Percentiles rank a stretch among this genome's conserved stretches.
These are phyloP conservation scores for Poecilia wingei DNA, from an alignment of 2,797 vertebrate species.

Conservation along the genomic window DNA sequence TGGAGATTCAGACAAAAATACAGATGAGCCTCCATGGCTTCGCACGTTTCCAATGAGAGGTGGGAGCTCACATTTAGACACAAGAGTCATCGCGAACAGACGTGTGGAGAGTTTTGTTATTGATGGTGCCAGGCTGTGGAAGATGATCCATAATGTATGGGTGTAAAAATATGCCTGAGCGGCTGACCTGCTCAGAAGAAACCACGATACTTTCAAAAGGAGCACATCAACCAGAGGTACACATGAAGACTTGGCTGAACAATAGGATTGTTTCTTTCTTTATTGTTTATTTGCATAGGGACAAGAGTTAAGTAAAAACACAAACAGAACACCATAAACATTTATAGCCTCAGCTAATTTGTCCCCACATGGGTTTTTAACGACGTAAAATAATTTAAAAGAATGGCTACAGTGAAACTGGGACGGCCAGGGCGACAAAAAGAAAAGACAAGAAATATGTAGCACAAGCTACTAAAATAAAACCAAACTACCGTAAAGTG, in stretches of 20 bases:
- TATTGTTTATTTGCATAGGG: too few species aligned
- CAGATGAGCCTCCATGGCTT: slow-evolving; percentile 69
- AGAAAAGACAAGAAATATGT: slow-evolving; percentile 43
- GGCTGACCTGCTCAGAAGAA: slow-evolving; percentile 23
- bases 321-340: too few species aligned
- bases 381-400: background rate
- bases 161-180: slow-evolving; percentile 36
- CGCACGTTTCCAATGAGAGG: slow-evolving; percentile 60
- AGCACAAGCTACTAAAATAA: slow-evolving; percentile 31
- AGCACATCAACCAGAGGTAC: slow-evolving; percentile 35
- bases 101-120: slow-evolving; percentile 28
- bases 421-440: slow-evolving; percentile 26
- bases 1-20: slow-evolving; percentile 72
- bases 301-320: too few species aligned
- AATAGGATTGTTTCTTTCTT: slow-evolving; percentile 4
- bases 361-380: too few species aligned
- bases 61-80: slow-evolving; percentile 62
- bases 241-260: slow-evolving; percentile 22
- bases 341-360: too few species aligned
- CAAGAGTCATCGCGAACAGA: slow-evolving; percentile 50
- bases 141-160: slow-evolving; percentile 15
- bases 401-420: slow-evolving; percentile 35
- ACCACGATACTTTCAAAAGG: slow-evolving; percentile 38
- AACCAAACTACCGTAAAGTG: slow-evolving; percentile 29
- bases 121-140: slow-evolving; percentile 33